Percentiles rank a stretch among this genome's conserved stretches.
phyloP scores from a whole-genome alignment of 2,888 invertebrate genomes.

The Noctua fimbriata region DNA sequence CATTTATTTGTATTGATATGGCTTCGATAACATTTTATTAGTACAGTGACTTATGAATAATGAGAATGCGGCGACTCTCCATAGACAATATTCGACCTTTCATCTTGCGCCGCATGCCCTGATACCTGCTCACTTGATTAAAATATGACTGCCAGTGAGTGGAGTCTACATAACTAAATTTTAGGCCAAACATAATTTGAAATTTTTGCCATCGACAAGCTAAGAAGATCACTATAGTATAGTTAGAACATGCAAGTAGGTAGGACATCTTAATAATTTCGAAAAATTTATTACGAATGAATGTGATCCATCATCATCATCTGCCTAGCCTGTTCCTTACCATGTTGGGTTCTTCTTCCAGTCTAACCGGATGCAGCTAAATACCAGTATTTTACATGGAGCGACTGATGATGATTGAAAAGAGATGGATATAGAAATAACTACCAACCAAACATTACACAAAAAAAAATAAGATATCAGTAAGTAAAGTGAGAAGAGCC shows the following conservation, averaged over 20 bases:
- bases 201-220: too few relatives aligned
- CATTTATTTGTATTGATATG: neutral
- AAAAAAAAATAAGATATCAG: neutral
- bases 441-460: neutral
- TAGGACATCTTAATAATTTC: neutral
- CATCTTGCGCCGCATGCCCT: neutral
- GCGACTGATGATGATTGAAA: neutral
- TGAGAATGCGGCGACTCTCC: neutral
- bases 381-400: neutral
- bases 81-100: neutral
- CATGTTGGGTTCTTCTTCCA: too few relatives aligned
- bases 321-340: too few relatives aligned
- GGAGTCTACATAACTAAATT: too few relatives aligned
- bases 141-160: too few relatives aligned
- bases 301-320: too few relatives aligned
- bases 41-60: neutral
- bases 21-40: neutral
- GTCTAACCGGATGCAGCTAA: neutral
- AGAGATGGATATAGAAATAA: slow-evolving; percentile 1
- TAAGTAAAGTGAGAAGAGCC: neutral
- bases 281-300: too few relatives aligned
- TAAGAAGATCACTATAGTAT: too few relatives aligned
- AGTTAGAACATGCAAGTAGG: neutral
- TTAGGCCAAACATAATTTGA: too few relatives aligned
- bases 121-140: too few relatives aligned